Base-by-base conservation (phyloP, 2,888 invertebrate species). In the Acrobasis repandana region DNA sequence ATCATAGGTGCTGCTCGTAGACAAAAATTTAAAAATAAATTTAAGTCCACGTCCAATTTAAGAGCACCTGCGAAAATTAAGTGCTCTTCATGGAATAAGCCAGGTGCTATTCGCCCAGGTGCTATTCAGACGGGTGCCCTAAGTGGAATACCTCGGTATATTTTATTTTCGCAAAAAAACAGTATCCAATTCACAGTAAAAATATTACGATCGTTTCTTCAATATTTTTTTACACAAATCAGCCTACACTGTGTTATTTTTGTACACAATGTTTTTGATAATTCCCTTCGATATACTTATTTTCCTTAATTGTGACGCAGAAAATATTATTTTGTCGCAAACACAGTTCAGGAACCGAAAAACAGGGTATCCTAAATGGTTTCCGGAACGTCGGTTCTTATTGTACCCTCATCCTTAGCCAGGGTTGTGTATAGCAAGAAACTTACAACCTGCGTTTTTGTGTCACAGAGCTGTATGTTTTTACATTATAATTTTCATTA, bases 331-430 rank as follows among this genome's bases (percentile, higher is more conserved):
- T 20, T 43, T n/a, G 14, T 43, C n/a, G 6, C n/a, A n/a, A 43
- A 43, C 14, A 43, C 5, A n/a, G n/a, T 14, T 43, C 43, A 43
- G 43, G n/a, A 43, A 43, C 43, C 38, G 20, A 56, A 58, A 54
- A 60, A 54, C 47, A 60, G 56, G 52, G 54, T 47, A 33, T 54
- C 57, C 48, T 58, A 52, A 60, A 49, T 46, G 46, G 56, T 63
- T 66, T 58, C 63, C 62, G 51, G 61, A 54, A 65, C 63, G 64
- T 61, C 64, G 62, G 60, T 49, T 64, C 63, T 49, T 56, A 63
- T 63, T 57, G 61, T 51, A 63, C 64, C 63, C 63, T 67, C 65
- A 68, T 66, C 66, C 49, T 60, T 65, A 43, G 43, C 14, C n/a
- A 43, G 43, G 43, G 43, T 43, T 43, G 43, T 43, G 43, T 11